phyloP scores from a whole-genome alignment of 2,888 invertebrate genomes.

The Oxycera nigricornis region DNA sequence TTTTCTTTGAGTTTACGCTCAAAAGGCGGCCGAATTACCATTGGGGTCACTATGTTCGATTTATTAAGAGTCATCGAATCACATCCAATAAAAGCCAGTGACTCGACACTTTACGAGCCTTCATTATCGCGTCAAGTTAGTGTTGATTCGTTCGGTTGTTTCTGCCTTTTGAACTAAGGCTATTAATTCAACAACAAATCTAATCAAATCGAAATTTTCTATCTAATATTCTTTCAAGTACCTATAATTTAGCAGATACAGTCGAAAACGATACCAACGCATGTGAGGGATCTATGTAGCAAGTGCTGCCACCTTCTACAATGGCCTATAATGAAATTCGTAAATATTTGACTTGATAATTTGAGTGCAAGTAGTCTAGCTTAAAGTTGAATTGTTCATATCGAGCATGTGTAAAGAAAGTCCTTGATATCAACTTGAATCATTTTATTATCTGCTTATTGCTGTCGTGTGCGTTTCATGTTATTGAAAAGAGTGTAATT shows the following conservation, averaged over 20 bases:
- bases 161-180: not conserved
- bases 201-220: conserved; percentile 21
- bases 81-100: conserved; percentile 15
- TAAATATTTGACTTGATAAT: too few species aligned
- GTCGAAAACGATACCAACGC: too few species aligned
- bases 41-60: not conserved
- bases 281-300: too few species aligned
- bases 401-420: too few species aligned
- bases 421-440: too few species aligned
- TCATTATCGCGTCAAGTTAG: not conserved
- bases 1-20: not conserved
- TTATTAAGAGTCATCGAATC: not conserved
- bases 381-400: too few species aligned
- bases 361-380: too few species aligned
- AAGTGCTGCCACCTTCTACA: too few species aligned
- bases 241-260: not conserved
- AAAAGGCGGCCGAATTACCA: not conserved
- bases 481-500: too few species aligned
- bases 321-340: too few species aligned
- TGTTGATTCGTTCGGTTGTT: not conserved
- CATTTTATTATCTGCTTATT: too few species aligned
- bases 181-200: conserved; percentile 10
- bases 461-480: too few species aligned
- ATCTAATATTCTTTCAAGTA: not conserved
- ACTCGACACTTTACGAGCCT: not conserved